Evolutionary conservation across 1,140 invertebrate genomes (phyloP).

Genomic region (Thereuonema tuberculata): DNA sequence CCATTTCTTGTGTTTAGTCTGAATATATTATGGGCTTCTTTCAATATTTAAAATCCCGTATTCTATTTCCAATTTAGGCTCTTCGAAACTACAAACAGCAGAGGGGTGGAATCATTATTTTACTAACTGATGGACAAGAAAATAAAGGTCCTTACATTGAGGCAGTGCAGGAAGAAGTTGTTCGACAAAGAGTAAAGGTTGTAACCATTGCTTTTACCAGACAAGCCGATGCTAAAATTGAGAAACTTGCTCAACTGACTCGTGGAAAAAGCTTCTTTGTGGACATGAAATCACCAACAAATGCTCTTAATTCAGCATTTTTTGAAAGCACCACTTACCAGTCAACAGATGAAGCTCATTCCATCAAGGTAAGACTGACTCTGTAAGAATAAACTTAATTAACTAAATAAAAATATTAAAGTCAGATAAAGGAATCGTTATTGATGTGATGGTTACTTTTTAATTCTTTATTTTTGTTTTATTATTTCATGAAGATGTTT

Average conservation of each 20-base stretch:
- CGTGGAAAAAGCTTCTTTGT: constrained; percentile 13
- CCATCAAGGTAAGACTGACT: background rate
- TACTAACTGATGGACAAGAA: constrained; percentile 22
- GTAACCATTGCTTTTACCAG: constrained; percentile 18
- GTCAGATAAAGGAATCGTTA: too few species aligned
- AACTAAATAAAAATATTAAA: too few species aligned
- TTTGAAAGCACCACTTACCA: background rate
- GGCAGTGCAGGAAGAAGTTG: constrained; percentile 11
- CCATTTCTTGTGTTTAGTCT: too few species aligned
- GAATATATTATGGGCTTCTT: background rate
- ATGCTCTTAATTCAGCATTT: background rate
- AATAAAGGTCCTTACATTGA: constrained; percentile 17
- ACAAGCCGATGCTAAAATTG: constrained; percentile 11
- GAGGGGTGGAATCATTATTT: constrained; percentile 17
- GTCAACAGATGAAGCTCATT: background rate
- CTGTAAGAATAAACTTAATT: too few species aligned
- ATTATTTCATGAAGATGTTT: too few species aligned
- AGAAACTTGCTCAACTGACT: constrained; percentile 13
- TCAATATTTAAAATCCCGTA: background rate
- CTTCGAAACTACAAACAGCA: background rate
- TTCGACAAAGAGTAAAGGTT: constrained; percentile 13
- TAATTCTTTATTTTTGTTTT: too few species aligned
- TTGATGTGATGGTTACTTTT: too few species aligned
- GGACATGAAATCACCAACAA: background rate
- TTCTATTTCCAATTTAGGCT: background rate